Conservation (phyloP, 2,113 vertebrate genomes). For the Herpailurus yagouaroundi region DNA sequence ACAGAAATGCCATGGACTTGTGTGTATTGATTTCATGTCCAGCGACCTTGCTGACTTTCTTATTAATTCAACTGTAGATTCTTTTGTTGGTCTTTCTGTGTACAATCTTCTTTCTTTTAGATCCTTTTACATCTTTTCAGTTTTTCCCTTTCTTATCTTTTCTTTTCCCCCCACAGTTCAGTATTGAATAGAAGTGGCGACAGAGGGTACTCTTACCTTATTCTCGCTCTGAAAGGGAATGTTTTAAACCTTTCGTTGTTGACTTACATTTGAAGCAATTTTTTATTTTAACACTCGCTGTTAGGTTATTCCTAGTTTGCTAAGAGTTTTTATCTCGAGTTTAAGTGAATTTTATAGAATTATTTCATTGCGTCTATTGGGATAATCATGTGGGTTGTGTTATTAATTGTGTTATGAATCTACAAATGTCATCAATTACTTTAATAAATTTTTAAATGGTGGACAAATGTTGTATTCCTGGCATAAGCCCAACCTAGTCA, state of each 20-base stretch:
- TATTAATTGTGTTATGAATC: background rate
- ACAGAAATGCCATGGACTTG: background rate
- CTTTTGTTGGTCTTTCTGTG: background rate
- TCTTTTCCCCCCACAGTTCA: background rate
- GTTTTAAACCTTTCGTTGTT: background rate
- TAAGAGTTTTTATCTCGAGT: background rate
- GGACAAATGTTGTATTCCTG: background rate
- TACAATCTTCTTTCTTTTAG: background rate
- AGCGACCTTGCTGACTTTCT: background rate
- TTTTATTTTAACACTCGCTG: background rate
- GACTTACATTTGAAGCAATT: background rate
- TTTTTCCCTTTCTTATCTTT: background rate
- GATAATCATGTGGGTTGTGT: background rate
- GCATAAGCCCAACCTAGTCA: background rate
- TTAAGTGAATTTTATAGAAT: background rate
- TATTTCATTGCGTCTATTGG: background rate
- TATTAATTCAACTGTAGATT: background rate
- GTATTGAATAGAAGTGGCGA: background rate
- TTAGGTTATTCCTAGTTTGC: background rate
- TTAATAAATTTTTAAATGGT: background rate
- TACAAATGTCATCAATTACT: background rate
- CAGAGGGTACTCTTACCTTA: background rate
- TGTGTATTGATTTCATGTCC: background rate
- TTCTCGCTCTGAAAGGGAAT: background rate
- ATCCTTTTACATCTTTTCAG: background rate